Conservation (phyloP, 2,888 invertebrate species). For the Caprella mutica region DNA sequence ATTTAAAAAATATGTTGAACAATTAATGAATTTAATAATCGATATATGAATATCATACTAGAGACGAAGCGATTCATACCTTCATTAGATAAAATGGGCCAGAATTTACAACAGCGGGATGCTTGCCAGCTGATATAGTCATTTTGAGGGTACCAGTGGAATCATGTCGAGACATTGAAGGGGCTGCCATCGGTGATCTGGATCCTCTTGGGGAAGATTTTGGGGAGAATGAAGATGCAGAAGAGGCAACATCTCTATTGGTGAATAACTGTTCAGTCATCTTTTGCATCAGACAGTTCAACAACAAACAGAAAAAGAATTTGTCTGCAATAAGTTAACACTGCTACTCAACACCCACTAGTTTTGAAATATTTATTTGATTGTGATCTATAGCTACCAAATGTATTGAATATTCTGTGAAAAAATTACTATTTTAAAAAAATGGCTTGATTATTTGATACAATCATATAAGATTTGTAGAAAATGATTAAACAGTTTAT, state of each 20-base stretch:
- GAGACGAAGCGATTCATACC: conserved; percentile 40
- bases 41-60: not conserved
- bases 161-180: conserved; percentile 45
- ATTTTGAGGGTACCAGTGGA: conserved; percentile 95
- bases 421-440: too few species aligned
- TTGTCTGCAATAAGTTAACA: too few species aligned
- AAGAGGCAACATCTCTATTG: conserved; percentile 7
- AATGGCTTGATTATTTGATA: too few species aligned
- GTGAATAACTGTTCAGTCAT: conserved; percentile 6
- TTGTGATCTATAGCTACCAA: too few species aligned
- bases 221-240: conserved; percentile 28
- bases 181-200: conserved; percentile 33
- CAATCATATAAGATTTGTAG: too few species aligned
- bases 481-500: too few species aligned
- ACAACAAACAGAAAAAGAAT: too few species aligned
- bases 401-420: too few species aligned
- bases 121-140: conserved; percentile 92
- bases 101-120: conserved; percentile 83
- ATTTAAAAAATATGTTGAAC: not conserved
- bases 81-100: conserved; percentile 97
- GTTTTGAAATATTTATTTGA: too few species aligned
- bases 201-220: conserved; percentile 33
- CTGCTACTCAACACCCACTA: too few species aligned
- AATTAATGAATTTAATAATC: not conserved
- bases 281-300: too few species aligned